Base-by-base conservation (phyloP, 2,113 vertebrate genomes). In the Laticauda laticaudata region DNA sequence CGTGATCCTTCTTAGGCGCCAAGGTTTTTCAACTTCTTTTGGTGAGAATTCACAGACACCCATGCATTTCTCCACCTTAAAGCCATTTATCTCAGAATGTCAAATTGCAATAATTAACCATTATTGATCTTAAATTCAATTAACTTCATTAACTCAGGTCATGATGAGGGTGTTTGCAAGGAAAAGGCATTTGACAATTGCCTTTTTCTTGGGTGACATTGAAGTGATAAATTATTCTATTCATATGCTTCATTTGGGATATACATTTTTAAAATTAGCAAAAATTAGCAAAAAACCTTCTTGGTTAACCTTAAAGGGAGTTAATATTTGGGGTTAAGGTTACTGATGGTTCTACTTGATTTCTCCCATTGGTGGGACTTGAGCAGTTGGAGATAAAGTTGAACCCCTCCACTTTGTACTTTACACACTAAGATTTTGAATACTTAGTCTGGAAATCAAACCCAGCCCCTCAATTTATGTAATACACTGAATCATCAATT, bases 61-160 rank as follows among this genome's bases (percentile, higher is more conserved):
- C 45, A 93, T 96, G 96, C 97, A 95, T 97, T 96, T 96, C 97
- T 97, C 96, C 97, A 97, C 97, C 97, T 98, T 97, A 97, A 97
- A 96, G 97, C 98, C 98, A 98, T 99, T 98, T 98, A 98, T 99
- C 98, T 98, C 98, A 96, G 97, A 98, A 98, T 98, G 98, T 99
- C 99, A 99, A 98, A 99, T 99, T 98, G 98, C 98, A 99, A 99
- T 99, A 99, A 99, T 99, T 99, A 99, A 99, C 98, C 98, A 98
- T 99, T 99, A 99, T 99, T 98, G 99, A 99, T 99, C 98, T 97
- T 98, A 98, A 98, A 99, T 99, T 99, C 98, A 99, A 99, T 99
- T 99, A 99, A 99, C 98, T 99, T 99, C 98, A 99, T 99, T 99
- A 99, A 99, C 98, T 97, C 97, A 97, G 98, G 98, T 98, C 98